Conservation (phyloP, 1,140 invertebrate genomes). For the Stegodyphus dumicola region DNA sequence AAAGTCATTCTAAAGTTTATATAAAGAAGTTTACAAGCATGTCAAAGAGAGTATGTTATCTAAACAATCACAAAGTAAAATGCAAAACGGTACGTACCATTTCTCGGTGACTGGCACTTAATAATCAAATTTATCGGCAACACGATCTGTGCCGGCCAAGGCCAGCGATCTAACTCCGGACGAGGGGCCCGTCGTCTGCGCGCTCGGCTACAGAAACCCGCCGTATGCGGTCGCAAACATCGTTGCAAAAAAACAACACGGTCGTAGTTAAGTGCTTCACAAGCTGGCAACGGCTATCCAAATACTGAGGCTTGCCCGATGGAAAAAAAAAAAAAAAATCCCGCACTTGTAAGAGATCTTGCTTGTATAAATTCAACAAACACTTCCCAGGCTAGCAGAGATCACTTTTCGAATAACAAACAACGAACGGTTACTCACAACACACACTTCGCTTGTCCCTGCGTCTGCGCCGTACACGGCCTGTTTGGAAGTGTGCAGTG, state of each 20-base stretch:
- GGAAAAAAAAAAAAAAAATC: neutral
- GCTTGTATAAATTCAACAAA: neutral
- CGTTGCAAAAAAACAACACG: neutral
- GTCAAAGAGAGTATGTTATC: no score
- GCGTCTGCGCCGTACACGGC: neutral
- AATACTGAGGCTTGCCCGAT: neutral
- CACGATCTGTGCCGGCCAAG: neutral
- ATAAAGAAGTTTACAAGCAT: no score
- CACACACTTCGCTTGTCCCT: neutral
- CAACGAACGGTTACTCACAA: neutral
- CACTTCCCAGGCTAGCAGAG: neutral
- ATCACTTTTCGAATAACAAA: neutral
- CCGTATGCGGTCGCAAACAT: neutral
- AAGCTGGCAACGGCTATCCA: neutral
- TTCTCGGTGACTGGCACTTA: neutral
- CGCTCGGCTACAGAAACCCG: neutral
- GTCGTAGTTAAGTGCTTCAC: neutral
- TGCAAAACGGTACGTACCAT: neutral
- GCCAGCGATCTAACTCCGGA: neutral
- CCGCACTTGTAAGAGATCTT: neutral
- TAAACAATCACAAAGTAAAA: no score
- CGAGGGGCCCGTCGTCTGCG: no score
- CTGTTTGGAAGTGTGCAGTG: neutral
- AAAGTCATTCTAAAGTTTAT: no score
- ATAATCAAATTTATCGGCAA: neutral